phyloP scores from a whole-genome alignment of 2,888 invertebrate species.

The Tachystola acroxantha region DNA sequence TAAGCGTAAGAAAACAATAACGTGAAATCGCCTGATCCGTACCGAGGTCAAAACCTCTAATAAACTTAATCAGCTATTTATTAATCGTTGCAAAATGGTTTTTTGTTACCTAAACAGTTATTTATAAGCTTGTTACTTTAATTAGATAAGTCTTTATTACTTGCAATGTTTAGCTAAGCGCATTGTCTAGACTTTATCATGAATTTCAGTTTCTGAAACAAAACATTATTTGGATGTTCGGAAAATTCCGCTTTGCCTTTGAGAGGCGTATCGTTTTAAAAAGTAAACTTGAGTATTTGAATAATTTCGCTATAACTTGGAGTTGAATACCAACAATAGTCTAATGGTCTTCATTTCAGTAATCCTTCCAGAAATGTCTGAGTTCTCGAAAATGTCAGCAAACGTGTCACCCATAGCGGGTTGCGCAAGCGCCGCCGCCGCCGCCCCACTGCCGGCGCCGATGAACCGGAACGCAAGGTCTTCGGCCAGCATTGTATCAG shows the following conservation, averaged over 20 bases:
- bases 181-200: constrained; percentile 5
- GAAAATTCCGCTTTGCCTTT: not conserved
- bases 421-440: constrained; percentile 64
- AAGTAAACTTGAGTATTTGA: too few relatives aligned
- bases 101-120: constrained; percentile 21
- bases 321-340: not conserved
- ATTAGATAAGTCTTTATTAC: constrained; percentile 17
- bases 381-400: constrained; percentile 6
- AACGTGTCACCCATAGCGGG: constrained; percentile 54
- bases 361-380: not conserved
- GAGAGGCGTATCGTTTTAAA: too few relatives aligned
- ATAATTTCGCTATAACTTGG: not conserved
- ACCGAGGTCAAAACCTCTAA: constrained; percentile 57
- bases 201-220: not conserved
- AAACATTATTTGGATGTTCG: not conserved
- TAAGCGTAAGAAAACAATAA: constrained; percentile 66
- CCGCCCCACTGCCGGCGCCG: constrained; percentile 62
- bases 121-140: constrained; percentile 24
- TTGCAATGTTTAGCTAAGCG: constrained; percentile 2
- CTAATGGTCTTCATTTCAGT: not conserved
- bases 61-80: constrained; percentile 55
- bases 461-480: constrained; percentile 77
- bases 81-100: constrained; percentile 40
- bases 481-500: constrained; percentile 66
- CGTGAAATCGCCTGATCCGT: constrained; percentile 69